Base-by-base conservation (phyloP, 2,797 vertebrate species). In the Okamejei kenojei region DNA sequence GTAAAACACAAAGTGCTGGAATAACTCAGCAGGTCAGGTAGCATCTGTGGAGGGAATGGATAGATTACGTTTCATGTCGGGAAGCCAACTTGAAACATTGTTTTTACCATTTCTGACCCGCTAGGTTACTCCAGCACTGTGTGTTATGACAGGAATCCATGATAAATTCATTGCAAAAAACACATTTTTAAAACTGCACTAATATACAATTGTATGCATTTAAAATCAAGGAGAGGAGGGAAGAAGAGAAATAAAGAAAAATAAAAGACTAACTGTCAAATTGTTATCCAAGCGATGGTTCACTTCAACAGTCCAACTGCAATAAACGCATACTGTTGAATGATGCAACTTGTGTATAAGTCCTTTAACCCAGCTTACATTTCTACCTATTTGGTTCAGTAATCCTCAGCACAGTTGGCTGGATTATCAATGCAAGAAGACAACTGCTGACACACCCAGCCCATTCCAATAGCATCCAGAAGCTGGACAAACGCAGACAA, bases 401-500 rank as follows among this genome's bases (percentile, higher is more conserved):
- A 95, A 95, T 95, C 93, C 94, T 86, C 94, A 94, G 93, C 93
- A 93, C 93, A 95, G 93, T 94, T 94, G 94, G 94, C 90, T 80
- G 35, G 32, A 23, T 71, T 45, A 73, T 73, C 68, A 68, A 65
- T 35, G 17, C 32, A 73, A 73, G 88, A 38, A 10, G 32, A 54
- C 23, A 73, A 61, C 7, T 68, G 86, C 35, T 90, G 93, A 90
- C 94, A 93, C 94, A 93, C 94, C 93, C 26, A 79, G 23, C 93
- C 21, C 45, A 29, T 26, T 45, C 45, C 8, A 35, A 81, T 21
- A 82, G 35, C 71, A 29, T 74, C 68, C 74, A 74, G 38, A 13
- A 21, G 11, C 17, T 19, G 19, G 58, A 68, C 26, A 90, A 68
- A 54, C 61, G 23, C 86, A 90, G 58, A 65, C 61, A 38, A 80